These are phyloP conservation scores for Pantherophis alleghaniensis DNA, from an alignment of 2,797 vertebrate genomes.

Conservation along the genomic window DNA sequence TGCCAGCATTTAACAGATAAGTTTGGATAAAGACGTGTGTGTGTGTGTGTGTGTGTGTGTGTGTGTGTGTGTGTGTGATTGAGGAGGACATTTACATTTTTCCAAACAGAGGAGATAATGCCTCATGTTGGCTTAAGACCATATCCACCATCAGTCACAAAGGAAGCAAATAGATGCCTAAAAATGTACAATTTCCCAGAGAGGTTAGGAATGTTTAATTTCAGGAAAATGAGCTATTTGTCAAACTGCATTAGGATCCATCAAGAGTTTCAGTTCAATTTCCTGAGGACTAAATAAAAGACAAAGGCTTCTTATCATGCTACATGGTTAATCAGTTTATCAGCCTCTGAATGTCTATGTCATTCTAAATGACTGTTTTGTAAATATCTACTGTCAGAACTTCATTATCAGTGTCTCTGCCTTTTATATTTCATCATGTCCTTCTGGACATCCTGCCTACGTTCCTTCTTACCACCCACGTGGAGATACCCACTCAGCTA, in stretches of 20 bases:
- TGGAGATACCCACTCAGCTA: neutral
- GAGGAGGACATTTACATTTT: neutral
- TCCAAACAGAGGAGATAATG: neutral
- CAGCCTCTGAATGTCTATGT: neutral
- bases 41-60: neutral
- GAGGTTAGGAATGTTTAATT: neutral
- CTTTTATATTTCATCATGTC: neutral
- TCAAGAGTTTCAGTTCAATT: neutral
- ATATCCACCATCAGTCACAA: neutral
- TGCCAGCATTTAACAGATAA: neutral
- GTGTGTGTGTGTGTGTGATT: neutral
- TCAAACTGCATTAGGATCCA: neutral
- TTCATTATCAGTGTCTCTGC: neutral
- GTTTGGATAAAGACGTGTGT: neutral
- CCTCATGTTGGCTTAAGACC: neutral
- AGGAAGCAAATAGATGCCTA: neutral
- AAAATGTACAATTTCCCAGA: neutral
- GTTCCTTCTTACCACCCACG: neutral
- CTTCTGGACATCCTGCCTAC: neutral
- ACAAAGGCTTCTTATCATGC: neutral
- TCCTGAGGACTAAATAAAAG: neutral
- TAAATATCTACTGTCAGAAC: neutral
- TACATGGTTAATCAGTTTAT: neutral
- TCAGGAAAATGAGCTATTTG: neutral
- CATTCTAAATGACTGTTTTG: neutral